These are phyloP conservation scores for Hemaris fuciformis DNA, from an alignment of 2,888 invertebrate genomes.

Conservation along the genomic window DNA sequence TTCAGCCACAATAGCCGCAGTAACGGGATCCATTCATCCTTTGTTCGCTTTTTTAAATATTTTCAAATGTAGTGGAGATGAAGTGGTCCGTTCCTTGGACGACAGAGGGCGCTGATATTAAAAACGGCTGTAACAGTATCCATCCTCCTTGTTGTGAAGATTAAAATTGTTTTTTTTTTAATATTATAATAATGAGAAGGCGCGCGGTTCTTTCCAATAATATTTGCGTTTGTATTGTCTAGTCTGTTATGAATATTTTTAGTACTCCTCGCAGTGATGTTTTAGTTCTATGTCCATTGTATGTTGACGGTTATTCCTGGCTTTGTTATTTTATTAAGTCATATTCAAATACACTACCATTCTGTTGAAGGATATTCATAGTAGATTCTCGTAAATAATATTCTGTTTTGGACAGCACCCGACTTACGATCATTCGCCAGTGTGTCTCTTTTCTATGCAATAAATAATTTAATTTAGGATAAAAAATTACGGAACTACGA, in stretches of 20 bases:
- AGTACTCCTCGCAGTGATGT: not conserved
- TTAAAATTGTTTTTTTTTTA: not conserved
- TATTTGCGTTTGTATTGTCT: not conserved
- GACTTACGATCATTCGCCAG: too few species aligned
- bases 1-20: slow-evolving; percentile 32
- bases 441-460: too few species aligned
- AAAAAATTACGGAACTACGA: too few species aligned
- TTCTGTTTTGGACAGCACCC: too few species aligned
- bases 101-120: slow-evolving; percentile 8
- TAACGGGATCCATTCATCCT: slow-evolving; percentile 29
- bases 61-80: slow-evolving; percentile 15
- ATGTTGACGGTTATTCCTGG: too few species aligned
- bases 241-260: not conserved
- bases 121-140: not conserved
- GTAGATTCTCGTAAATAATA: too few species aligned
- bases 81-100: not conserved
- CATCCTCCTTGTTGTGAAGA: not conserved
- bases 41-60: slow-evolving; percentile 38
- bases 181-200: not conserved
- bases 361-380: too few species aligned
- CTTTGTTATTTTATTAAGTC: too few species aligned
- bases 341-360: too few species aligned
- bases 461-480: too few species aligned
- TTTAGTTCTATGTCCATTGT: too few species aligned
- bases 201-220: not conserved